Percentiles rank a stretch among this genome's conserved stretches.
Conservation (phyloP, 2,888 invertebrate genomes). For the Drosophila crucigera region DNA sequence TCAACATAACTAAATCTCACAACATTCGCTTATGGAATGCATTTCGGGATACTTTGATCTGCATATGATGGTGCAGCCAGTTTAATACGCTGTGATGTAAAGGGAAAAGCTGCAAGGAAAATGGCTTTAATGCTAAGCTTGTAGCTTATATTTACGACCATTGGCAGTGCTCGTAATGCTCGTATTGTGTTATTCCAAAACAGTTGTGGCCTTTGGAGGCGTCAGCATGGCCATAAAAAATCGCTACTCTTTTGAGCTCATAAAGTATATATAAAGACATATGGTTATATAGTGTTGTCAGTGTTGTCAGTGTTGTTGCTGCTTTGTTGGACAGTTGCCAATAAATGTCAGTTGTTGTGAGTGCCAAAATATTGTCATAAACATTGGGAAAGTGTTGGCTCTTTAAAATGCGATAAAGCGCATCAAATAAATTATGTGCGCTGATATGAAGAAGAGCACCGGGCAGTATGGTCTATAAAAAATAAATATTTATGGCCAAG, state of each 20-base stretch:
- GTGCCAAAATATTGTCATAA: slow-evolving; percentile 77
- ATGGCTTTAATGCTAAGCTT: slow-evolving; percentile 19
- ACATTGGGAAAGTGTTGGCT: slow-evolving; percentile 48
- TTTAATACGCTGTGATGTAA: neutral
- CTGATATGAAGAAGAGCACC: slow-evolving; percentile 60
- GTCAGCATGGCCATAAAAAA: slow-evolving; percentile 64
- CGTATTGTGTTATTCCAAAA: slow-evolving; percentile 32
- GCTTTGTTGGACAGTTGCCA: slow-evolving; percentile 66
- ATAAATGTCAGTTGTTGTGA: slow-evolving; percentile 60
- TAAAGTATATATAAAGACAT: slow-evolving; percentile 48
- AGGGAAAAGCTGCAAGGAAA: neutral
- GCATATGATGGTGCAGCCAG: slow-evolving; percentile 4
- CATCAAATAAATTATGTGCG: slow-evolving; percentile 72
- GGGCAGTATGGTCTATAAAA: slow-evolving; percentile 40
- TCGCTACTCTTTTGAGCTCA: slow-evolving; percentile 42
- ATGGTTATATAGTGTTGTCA: slow-evolving; percentile 33
- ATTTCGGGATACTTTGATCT: neutral
- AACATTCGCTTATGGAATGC: too few relatives aligned
- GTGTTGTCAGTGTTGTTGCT: slow-evolving; percentile 26
- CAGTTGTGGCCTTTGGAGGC: slow-evolving; percentile 42
- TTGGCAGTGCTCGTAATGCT: slow-evolving; percentile 12
- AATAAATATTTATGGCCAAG: slow-evolving; percentile 53
- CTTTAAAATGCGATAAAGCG: slow-evolving; percentile 76
- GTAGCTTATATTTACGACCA: slow-evolving; percentile 11
- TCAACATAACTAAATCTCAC: neutral